phyloP scores from a whole-genome alignment of 2,113 vertebrate species.

The Psilopogon haemacephalus region DNA sequence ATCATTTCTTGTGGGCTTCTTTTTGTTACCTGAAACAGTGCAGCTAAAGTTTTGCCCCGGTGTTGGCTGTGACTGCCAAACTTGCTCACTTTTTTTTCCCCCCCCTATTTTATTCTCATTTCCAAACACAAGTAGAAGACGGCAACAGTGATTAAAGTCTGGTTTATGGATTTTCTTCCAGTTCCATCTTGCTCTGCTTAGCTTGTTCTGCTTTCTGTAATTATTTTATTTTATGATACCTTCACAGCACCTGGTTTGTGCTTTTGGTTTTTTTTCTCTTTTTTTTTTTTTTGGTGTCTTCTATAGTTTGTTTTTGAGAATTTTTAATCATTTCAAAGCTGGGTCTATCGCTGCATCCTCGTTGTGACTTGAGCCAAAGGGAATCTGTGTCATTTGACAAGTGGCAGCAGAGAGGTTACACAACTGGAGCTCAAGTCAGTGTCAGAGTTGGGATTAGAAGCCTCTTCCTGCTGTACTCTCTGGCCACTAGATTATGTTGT shows the following conservation, averaged over 20 bases:
- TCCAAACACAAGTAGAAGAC: not conserved
- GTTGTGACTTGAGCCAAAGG: not conserved
- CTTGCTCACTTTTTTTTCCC: not conserved
- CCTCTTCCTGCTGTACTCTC: not conserved
- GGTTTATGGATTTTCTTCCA: not conserved
- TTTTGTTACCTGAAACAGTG: not conserved
- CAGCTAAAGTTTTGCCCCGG: not conserved
- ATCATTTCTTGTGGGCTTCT: not conserved
- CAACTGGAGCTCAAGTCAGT: not conserved
- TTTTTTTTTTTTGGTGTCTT: not conserved
- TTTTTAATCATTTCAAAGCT: not conserved
- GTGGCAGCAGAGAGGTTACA: not conserved
- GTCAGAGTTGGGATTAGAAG: constrained; percentile 9
- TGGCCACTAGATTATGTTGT: not conserved
- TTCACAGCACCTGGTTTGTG: not conserved
- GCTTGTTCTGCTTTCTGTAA: not conserved
- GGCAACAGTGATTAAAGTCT: not conserved
- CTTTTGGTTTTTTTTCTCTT: not conserved
- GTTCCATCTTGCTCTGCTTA: not conserved
- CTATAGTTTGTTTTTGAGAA: not conserved
- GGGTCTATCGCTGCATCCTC: not conserved
- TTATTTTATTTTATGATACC: not conserved
- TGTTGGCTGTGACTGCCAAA: not conserved
- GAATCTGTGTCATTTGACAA: not conserved
- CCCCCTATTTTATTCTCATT: not conserved